Evolutionary conservation across 1,140 invertebrate species (phyloP), one percentile per base, ranked within the genome.

Genomic region (Zaprionus camerounensis): DNA sequence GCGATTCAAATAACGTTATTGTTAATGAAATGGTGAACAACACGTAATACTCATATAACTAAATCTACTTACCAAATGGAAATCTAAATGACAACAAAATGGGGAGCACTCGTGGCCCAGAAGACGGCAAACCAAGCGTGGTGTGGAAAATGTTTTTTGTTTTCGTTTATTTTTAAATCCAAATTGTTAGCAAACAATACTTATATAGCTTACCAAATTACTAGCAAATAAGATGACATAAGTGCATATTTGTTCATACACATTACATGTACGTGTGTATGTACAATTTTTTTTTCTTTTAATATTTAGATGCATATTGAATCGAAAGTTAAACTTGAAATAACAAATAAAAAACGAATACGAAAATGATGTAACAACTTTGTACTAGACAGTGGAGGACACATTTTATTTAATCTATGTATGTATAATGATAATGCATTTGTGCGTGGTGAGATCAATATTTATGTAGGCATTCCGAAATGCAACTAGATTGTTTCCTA

Each of bases 201-300:
- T 11, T 75, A 67, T 61, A 66, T 82, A 82, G 80, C 44, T 82
- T 76, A 82, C 41, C 71, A 62, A 80, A 82, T 79, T 82, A 68
- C 46, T 71, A 67, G 34, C 36, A 44, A 57, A 49, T 63, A 82
- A 41, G 71, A 67, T 57, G 51, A 79, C 20, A 63, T 41, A 41
- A n/a, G 70, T 53, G 5, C 28, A 57, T 55, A 38, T 34, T 34
- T 34, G 9, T 11, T 34, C 31, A 34, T 28, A 22, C 76, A 34
- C 67, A 58, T 76, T 71, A 59, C 38, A 31, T 36, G 31, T 34
- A 28, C 36, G 68, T 66, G 67, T 73, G 34, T 51, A 26, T 56
- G 36, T 65, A 41, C 38, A 55, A 17, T 26, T 69, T 56, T 61
- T 71, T 26, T 55, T 49, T 31, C 58, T 51, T 36, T 34, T 49